Evolutionary conservation across 2,113 vertebrate species (phyloP).

Genomic region (Atherinomorus stipes): DNA sequence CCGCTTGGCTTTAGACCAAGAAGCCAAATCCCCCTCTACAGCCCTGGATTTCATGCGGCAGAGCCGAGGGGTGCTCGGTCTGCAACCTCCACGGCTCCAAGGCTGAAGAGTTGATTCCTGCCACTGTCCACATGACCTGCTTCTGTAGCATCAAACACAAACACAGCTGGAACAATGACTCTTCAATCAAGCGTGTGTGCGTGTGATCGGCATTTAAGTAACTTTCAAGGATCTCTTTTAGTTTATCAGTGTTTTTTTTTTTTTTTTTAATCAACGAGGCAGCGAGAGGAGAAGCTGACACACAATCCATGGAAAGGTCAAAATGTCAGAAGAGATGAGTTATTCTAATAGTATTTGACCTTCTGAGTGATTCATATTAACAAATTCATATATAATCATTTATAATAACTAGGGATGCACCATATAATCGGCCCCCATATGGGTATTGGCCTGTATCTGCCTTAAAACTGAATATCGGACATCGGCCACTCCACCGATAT

Average conservation of each 20-base stretch:
- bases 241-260: conserved; percentile 39
- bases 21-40: conserved; percentile 85
- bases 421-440: no score
- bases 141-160: conserved; percentile 52
- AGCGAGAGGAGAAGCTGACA: conserved; percentile 34
- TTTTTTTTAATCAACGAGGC: conserved; percentile 35
- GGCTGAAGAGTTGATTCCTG: conserved; percentile 73
- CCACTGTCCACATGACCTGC: conserved; percentile 44
- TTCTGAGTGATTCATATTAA: conserved; percentile 10
- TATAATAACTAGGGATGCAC: no score
- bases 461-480: no score
- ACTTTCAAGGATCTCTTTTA: conserved; percentile 32
- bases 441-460: no score
- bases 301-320: conserved; percentile 34
- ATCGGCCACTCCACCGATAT: no score
- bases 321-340: conserved; percentile 25
- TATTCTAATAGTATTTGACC: conserved; percentile 3
- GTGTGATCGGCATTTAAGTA: conserved; percentile 42
- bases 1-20: conserved; percentile 84
- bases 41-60: conserved; percentile 82
- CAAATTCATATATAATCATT: conserved; percentile 33
- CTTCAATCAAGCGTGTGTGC: conserved; percentile 12
- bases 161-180: conserved; percentile 4
- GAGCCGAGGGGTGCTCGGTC: conserved; percentile 65
- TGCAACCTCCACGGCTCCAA: conserved; percentile 80